Conservation (phyloP, 1,140 invertebrate genomes). For the Meteorus sp. region DNA sequence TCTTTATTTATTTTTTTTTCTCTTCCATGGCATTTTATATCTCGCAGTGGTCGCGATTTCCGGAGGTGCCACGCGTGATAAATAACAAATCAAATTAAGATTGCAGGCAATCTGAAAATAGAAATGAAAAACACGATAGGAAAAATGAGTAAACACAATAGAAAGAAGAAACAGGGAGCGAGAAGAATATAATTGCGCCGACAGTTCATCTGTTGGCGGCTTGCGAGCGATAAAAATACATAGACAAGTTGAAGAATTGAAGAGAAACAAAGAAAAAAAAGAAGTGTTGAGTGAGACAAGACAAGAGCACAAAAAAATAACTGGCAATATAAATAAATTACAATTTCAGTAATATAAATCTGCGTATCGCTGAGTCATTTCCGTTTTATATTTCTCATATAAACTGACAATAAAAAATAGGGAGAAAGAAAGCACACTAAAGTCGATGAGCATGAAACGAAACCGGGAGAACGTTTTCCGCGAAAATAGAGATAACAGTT, state of each 20-base stretch:
- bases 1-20: neutral
- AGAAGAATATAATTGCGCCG: too few species aligned
- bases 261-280: neutral
- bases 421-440: neutral
- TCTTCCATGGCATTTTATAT: neutral
- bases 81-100: slow-evolving; percentile 18
- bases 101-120: slow-evolving; percentile 6
- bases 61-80: slow-evolving; percentile 8
- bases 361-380: slow-evolving; percentile 5
- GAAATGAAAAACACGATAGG: neutral
- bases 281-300: neutral
- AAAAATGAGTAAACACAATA: too few species aligned
- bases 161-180: too few species aligned
- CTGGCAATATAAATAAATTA: neutral
- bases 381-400: slow-evolving; percentile 11
- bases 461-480: slow-evolving; percentile 8
- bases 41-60: neutral
- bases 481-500: slow-evolving; percentile 15
- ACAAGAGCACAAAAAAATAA: neutral
- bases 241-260: neutral
- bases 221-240: neutral
- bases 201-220: too few species aligned
- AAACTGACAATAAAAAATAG: neutral
- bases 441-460: neutral
- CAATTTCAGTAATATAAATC: neutral